phyloP scores from a whole-genome alignment of 1,140 invertebrate genomes.

The Tachypleus tridentatus region DNA sequence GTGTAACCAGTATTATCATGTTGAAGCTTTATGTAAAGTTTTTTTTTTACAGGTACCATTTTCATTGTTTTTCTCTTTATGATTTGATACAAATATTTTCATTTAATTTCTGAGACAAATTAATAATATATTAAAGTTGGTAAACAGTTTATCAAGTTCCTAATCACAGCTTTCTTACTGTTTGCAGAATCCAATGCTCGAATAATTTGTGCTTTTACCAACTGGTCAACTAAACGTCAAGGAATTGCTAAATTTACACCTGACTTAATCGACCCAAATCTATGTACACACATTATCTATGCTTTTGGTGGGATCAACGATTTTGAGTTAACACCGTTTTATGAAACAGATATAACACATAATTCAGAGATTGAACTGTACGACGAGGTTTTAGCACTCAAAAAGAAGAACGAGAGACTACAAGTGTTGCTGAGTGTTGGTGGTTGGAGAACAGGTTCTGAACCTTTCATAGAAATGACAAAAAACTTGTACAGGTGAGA shows the following conservation, averaged over 20 bases:
- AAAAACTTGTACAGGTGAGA: not conserved
- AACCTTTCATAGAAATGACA: not conserved
- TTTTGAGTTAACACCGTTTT: conserved; percentile 9
- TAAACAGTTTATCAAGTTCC: too few species aligned
- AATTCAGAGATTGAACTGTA: conserved; percentile 67
- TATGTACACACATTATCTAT: conserved; percentile 40
- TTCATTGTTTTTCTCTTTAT: too few species aligned
- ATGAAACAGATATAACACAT: conserved; percentile 47
- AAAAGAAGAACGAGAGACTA: not conserved
- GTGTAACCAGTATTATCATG: too few species aligned
- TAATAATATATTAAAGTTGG: too few species aligned
- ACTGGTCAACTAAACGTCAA: conserved; percentile 21
- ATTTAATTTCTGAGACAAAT: too few species aligned
- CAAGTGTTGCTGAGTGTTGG: not conserved
- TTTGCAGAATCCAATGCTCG: not conserved
- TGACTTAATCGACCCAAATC: conserved; percentile 32
- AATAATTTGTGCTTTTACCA: not conserved
- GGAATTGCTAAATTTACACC: conserved; percentile 29
- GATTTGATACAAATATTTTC: too few species aligned
- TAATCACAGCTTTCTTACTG: too few species aligned
- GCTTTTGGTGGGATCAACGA: conserved; percentile 35
- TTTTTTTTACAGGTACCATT: too few species aligned
- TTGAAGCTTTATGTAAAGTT: too few species aligned
- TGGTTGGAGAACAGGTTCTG: not conserved
- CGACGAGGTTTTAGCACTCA: not conserved